A percentile compares a stretch with the other conserved stretches of the same genome.
phyloP scores from a whole-genome alignment of 2,113 vertebrate species.

The Passer montanus region DNA sequence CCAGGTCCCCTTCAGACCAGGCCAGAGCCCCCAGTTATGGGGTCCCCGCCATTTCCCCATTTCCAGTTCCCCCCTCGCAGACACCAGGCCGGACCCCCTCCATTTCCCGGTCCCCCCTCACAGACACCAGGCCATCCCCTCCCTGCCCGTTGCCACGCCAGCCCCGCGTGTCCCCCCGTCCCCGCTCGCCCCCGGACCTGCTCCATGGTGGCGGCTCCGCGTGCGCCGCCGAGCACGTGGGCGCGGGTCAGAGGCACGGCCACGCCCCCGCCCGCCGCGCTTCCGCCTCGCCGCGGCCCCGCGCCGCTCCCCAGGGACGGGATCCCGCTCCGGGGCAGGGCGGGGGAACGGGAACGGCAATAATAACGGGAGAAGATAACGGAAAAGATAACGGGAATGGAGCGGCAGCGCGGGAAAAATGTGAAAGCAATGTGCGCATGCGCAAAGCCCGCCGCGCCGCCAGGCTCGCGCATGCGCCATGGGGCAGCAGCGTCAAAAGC shows the following conservation, averaged over 20 bases:
- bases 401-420: not conserved
- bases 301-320: not conserved
- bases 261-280: not conserved
- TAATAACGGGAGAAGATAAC: not conserved
- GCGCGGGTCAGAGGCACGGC: not conserved
- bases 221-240: not conserved
- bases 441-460: not conserved
- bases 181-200: not conserved
- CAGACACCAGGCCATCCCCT: not conserved
- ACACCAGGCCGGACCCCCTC: too few species aligned
- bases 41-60: too few species aligned
- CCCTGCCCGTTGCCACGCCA: not conserved
- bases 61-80: too few species aligned
- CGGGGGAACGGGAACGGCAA: not conserved
- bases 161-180: too few species aligned
- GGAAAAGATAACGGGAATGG: not conserved
- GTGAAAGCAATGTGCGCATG: not conserved
- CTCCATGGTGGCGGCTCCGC: not conserved
- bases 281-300: not conserved
- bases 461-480: rapidly evolving
- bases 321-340: not conserved
- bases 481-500: not conserved
- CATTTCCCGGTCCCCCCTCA: not conserved
- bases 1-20: too few species aligned
- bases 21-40: too few species aligned